These are phyloP conservation scores for Sebastes melanostomus DNA, from an alignment of 2,797 vertebrate species.

Conservation along the genomic window DNA sequence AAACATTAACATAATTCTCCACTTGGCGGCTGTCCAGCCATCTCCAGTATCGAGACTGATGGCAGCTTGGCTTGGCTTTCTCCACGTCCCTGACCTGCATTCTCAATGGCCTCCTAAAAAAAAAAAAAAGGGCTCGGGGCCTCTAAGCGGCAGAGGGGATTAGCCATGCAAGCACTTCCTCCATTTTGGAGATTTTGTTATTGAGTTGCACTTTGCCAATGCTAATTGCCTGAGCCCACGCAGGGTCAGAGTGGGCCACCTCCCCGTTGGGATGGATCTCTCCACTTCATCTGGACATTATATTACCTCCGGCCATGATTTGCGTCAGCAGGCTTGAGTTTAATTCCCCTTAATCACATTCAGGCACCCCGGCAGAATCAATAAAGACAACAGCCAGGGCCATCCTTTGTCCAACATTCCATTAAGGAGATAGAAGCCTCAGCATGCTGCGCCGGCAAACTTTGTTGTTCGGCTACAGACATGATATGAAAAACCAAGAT, in stretches of 20 bases:
- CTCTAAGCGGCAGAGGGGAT: slow-evolving; percentile 48
- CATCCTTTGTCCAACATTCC: slow-evolving; percentile 50
- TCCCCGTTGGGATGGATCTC: slow-evolving; percentile 61
- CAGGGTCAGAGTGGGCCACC: slow-evolving; percentile 64
- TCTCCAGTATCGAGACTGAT: slow-evolving; percentile 68
- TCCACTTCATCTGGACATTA: slow-evolving; percentile 72
- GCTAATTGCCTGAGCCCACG: slow-evolving; percentile 72
- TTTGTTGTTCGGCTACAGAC: slow-evolving; percentile 1
- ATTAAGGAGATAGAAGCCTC: slow-evolving; percentile 39
- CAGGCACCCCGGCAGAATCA: slow-evolving; percentile 65
- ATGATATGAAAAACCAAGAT: not conserved
- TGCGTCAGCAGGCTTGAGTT: slow-evolving; percentile 67
- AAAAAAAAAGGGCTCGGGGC: slow-evolving; percentile 20
- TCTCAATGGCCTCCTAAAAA: slow-evolving; percentile 58
- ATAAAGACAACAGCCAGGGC: slow-evolving; percentile 62
- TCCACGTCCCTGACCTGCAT: slow-evolving; percentile 69
- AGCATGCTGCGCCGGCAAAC: not conserved
- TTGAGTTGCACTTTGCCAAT: slow-evolving; percentile 75
- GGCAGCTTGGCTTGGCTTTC: slow-evolving; percentile 66
- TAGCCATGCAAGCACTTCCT: slow-evolving; percentile 70
- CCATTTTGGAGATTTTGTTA: slow-evolving; percentile 77
- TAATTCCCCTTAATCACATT: slow-evolving; percentile 76
- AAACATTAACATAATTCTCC: slow-evolving; percentile 79
- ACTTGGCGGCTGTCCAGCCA: slow-evolving; percentile 75
- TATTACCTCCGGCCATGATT: slow-evolving; percentile 71